Evolutionary conservation across 1,140 invertebrate species (phyloP).

Genomic region (Dendrolimus punctatus): DNA sequence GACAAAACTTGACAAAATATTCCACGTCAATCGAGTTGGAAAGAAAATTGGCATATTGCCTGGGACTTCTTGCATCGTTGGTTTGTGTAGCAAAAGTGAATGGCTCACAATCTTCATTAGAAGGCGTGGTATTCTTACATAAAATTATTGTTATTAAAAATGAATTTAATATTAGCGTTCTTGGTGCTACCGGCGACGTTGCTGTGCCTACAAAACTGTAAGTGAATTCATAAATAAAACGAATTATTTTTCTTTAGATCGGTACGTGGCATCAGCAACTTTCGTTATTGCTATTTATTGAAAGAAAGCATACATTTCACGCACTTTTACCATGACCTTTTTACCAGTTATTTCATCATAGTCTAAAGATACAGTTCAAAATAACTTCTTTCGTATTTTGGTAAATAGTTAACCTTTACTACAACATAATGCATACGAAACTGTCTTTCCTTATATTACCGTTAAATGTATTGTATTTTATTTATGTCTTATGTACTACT

Average conservation of each 20-base stretch:
- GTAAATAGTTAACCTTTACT: too few species aligned
- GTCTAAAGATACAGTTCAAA: too few species aligned
- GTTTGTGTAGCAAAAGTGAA: conserved; percentile 50
- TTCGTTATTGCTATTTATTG: conserved; percentile 11
- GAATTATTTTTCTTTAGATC: conserved; percentile 8
- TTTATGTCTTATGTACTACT: too few species aligned
- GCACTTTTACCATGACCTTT: too few species aligned
- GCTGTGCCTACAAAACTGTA: conserved; percentile 56
- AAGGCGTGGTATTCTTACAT: conserved; percentile 24
- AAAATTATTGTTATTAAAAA: conserved; percentile 36
- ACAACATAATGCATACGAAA: too few species aligned
- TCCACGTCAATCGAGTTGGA: conserved; percentile 72
- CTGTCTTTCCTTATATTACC: too few species aligned
- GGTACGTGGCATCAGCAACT: conserved; percentile 26
- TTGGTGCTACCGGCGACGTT: conserved; percentile 57
- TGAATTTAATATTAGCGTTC: conserved; percentile 58
- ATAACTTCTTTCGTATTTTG: too few species aligned
- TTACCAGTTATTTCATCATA: too few species aligned
- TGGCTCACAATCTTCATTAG: conserved; percentile 36
- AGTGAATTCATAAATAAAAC: conserved; percentile 22
- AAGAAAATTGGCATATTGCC: conserved; percentile 62
- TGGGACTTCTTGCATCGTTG: conserved; percentile 37
- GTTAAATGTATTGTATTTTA: too few species aligned
- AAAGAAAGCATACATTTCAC: conserved; percentile 18
- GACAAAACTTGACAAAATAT: conserved; percentile 43